Base-by-base conservation (phyloP, 2,888 invertebrate species). In the Embidobia sp. region DNA sequence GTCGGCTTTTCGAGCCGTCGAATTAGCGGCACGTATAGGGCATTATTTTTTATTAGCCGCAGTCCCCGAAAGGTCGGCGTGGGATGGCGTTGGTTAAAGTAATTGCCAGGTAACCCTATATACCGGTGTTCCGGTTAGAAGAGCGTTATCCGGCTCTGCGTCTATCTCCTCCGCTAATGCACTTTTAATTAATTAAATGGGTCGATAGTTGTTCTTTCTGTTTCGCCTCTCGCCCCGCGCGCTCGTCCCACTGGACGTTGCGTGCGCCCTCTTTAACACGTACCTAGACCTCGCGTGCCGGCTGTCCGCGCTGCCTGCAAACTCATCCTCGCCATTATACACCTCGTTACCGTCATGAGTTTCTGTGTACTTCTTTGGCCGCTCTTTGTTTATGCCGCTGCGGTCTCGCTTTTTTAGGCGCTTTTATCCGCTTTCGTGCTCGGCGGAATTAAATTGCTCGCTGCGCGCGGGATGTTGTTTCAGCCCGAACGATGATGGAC, bases 161-260 rank as follows among this genome's bases (percentile, higher is more conserved):
- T 63, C 69, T 59, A 69, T 75, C 79, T 81, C 81, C 73, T 22
- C 22, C 80, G 86, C 87, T 88, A 89, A 89, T 89, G 89, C 89
- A 89, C 87, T 89, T 88, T 89, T 89, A 89, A 89, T 89, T 89
- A 89, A 89, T 89, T 89, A 89, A 89, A 89, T 88, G 88, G 87
- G 84, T 84, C 85, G 85, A 87, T 86, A 84, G 86, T 73, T 79
- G 78, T 84, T 82, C 81, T 80, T 82, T 79, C 82, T 67, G 64
- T 48, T 67, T 64, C 51, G 40, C 48, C 44, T 35, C 35, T 48
- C 8, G 22, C 74, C 59, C 72, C 59, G 27, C 67, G 44, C 66
- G 61, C 42, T 49, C 44, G 33, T 10, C 51, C 49, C 57, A 18
- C 35, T 48, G 46, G 46, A 29, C 61, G 33, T 72, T 78, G 80